Base-by-base conservation (phyloP, 2,113 vertebrate species). In the Thunnus maccoyii region DNA sequence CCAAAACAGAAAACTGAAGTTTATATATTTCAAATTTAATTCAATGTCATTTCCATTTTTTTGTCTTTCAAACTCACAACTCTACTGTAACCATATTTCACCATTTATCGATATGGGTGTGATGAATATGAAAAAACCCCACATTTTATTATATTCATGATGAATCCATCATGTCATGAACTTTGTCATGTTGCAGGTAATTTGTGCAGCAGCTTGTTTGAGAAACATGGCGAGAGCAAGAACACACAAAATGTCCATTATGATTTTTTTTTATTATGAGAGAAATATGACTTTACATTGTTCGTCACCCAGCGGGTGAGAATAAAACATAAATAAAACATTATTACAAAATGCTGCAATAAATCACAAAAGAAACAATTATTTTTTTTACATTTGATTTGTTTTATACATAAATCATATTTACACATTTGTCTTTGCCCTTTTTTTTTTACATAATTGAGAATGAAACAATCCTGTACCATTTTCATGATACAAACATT, bases 261-360 rank as follows among this genome's bases (percentile, higher is more conserved):
- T 82, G 32, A 79, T 86, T 73, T 88, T 88, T 90, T 94, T 97
- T 98, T 96, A 97, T 97, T 97, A 94, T 93, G 90, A 96, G 91
- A 90, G 92, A 94, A 92, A 92, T 94, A 91, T 90, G 73, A 94
- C 93, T 96, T 96, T 95, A 96, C 95, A 96, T 93, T 92, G 92
- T 92, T 89, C 85, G 89, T 94, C 93, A 90, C 81, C 72, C 67
- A 90, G 92, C 89, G 86, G 93, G 78, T 54, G 93, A 92, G 89
- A 94, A 95, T 93, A 89, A 94, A 93, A 90, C 96, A 98, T 98
- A 99, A 99, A 99, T 99, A 99, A 97, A 96, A 96, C 92, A 92
- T 94, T 93, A 92, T 95, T 95, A 96, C 94, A 97, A 96, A 94
- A 96, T 91, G 90, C 62, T 88, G 89, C 86, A 90, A 90, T 93